Evolutionary conservation across 2,113 vertebrate genomes (phyloP).

Genomic region (Glareola pratincola): DNA sequence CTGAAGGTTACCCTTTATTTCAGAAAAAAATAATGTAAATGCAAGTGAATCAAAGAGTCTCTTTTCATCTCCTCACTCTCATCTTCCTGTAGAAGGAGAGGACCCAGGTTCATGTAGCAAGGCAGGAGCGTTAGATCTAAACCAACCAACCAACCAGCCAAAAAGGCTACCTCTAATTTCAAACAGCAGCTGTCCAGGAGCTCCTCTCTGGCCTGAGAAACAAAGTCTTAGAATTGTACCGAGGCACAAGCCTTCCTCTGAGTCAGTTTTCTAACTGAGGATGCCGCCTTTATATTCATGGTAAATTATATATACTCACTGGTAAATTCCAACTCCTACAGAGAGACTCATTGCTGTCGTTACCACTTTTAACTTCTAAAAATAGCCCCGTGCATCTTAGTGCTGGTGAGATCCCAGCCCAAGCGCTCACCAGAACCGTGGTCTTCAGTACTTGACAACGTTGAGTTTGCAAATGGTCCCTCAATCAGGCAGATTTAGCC

Average conservation of each 20-base stretch:
- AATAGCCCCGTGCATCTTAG: not conserved
- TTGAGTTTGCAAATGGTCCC: not conserved
- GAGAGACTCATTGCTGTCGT: not conserved
- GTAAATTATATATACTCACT: too few relatives aligned
- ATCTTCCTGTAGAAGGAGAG: not conserved
- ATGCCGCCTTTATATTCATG: not conserved
- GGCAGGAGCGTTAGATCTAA: not conserved
- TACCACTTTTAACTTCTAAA: not conserved
- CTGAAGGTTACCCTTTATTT: not conserved
- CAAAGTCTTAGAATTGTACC: fast-evolving
- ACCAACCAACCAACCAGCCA: not conserved
- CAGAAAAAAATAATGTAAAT: not conserved
- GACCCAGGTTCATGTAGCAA: not conserved
- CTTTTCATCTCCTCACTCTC: not conserved
- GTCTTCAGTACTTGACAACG: not conserved
- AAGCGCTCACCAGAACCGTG: not conserved
- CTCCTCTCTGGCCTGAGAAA: not conserved
- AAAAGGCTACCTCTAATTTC: not conserved
- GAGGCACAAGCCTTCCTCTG: not conserved
- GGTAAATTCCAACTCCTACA: not conserved
- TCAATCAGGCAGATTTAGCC: not conserved
- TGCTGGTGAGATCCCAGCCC: not conserved
- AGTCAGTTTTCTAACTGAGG: not conserved
- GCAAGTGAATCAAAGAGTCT: not conserved
- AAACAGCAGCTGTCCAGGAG: not conserved